Percentiles rank a stretch among this genome's conserved stretches.
phyloP scores from a whole-genome alignment of 2,797 vertebrate genomes.

The Crocidura indochinensis region DNA sequence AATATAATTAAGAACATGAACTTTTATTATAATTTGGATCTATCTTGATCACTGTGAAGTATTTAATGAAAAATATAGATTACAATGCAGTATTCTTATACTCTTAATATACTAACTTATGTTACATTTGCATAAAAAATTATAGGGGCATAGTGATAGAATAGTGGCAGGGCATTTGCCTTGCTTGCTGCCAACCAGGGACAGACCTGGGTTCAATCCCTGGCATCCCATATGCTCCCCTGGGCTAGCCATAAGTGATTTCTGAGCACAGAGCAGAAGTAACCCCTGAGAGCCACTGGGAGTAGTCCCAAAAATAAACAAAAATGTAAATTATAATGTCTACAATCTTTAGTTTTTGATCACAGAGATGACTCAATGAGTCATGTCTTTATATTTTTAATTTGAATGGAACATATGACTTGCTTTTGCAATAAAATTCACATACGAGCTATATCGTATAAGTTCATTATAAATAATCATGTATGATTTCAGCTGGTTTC shows the following conservation, averaged over 20 bases:
- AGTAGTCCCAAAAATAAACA: no score
- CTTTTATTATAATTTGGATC: not conserved
- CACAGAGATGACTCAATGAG: not conserved
- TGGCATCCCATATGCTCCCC: no score
- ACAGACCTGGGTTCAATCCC: no score
- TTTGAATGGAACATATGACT: not conserved
- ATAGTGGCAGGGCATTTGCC: no score
- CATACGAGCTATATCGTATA: not conserved
- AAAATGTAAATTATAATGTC: not conserved
- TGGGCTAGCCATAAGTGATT: no score
- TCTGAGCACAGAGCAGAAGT: no score
- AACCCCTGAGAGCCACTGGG: no score
- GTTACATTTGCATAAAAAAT: not conserved
- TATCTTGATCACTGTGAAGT: not conserved
- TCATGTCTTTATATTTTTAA: not conserved
- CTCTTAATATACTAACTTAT: not conserved
- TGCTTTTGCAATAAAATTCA: not conserved
- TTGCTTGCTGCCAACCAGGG: no score
- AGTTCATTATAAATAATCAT: not conserved
- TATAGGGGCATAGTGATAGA: no score
- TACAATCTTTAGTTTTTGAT: not conserved
- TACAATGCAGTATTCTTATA: constrained; percentile 9
- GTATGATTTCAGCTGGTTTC: not conserved
- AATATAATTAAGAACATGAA: not conserved
- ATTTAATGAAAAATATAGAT: not conserved